phyloP scores from a whole-genome alignment of 2,113 vertebrate species.

The Phrynocephalus versicolor region DNA sequence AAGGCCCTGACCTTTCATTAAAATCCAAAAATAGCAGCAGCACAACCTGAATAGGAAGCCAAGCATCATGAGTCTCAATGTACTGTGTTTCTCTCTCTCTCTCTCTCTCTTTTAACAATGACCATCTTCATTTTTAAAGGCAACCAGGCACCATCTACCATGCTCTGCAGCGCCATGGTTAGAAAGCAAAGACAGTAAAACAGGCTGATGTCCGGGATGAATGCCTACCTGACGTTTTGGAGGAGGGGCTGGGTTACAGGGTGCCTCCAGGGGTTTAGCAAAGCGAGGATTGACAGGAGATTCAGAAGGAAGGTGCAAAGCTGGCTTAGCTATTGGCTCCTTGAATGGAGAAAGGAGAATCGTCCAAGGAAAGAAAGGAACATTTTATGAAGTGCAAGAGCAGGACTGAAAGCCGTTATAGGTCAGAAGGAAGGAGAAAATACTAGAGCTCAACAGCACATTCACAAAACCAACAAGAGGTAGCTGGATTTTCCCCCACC shows the following conservation, averaged over 20 bases:
- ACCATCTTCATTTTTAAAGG: neutral
- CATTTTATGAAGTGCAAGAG: slow-evolving; percentile 55
- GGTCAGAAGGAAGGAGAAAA: slow-evolving; percentile 40
- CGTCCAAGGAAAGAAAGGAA: slow-evolving; percentile 32
- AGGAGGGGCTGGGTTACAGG: slow-evolving; percentile 70
- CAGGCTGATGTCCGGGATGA: neutral
- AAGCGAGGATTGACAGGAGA: slow-evolving; percentile 74
- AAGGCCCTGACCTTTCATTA: neutral
- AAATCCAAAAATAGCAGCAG: neutral
- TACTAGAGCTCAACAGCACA: neutral
- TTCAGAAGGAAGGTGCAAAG: slow-evolving; percentile 65
- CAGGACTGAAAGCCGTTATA: slow-evolving; percentile 51
- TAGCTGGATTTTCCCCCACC: no score
- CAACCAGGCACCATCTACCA: neutral
- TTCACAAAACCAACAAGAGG: neutral
- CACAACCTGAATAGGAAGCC: neutral
- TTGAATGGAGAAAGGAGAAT: slow-evolving; percentile 58
- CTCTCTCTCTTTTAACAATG: neutral
- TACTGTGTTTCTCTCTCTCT: neutral
- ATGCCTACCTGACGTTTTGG: slow-evolving; percentile 87
- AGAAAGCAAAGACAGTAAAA: neutral
- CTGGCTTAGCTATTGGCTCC: slow-evolving; percentile 70
- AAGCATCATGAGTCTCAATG: neutral
- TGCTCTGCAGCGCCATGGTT: neutral
- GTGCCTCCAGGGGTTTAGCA: slow-evolving; percentile 74